Conservation (phyloP, 2,113 vertebrate species). For the Pyxicephalus adspersus region DNA sequence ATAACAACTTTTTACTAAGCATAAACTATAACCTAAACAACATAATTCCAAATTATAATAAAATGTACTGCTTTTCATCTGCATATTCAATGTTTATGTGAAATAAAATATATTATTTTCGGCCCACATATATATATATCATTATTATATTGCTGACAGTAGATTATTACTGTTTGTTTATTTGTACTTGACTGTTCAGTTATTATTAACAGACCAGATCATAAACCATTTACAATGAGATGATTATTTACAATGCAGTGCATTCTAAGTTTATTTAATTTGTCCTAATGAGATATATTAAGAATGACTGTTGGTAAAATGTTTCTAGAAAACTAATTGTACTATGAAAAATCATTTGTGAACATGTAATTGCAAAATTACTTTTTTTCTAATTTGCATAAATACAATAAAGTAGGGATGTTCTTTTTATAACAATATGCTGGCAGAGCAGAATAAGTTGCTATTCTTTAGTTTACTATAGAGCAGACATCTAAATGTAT, state of each 20-base stretch:
- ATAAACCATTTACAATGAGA: slow-evolving; percentile 40
- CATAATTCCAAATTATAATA: neutral
- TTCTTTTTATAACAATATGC: neutral
- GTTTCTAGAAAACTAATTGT: slow-evolving; percentile 42
- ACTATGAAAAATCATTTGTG: slow-evolving; percentile 45
- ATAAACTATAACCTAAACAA: too few species aligned
- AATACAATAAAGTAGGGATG: slow-evolving; percentile 21
- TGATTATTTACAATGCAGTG: slow-evolving; percentile 22
- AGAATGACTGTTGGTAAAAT: slow-evolving; percentile 37
- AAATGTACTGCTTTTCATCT: neutral
- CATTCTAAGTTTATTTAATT: slow-evolving; percentile 33
- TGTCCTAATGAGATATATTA: slow-evolving; percentile 43
- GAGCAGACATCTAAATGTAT: neutral
- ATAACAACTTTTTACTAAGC: too few species aligned
- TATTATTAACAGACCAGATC: slow-evolving; percentile 24
- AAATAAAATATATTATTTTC: neutral
- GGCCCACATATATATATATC: neutral
- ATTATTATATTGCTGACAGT: neutral
- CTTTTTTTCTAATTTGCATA: neutral
- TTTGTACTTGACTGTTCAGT: slow-evolving; percentile 12
- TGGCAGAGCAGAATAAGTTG: neutral
- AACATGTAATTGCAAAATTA: slow-evolving; percentile 21
- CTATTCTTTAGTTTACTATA: neutral
- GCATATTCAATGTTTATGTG: slow-evolving; percentile 3
- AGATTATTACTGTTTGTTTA: slow-evolving; percentile 8